Evolutionary conservation across 2,888 invertebrate genomes (phyloP).

Genomic region (Crocallis elinguaria): DNA sequence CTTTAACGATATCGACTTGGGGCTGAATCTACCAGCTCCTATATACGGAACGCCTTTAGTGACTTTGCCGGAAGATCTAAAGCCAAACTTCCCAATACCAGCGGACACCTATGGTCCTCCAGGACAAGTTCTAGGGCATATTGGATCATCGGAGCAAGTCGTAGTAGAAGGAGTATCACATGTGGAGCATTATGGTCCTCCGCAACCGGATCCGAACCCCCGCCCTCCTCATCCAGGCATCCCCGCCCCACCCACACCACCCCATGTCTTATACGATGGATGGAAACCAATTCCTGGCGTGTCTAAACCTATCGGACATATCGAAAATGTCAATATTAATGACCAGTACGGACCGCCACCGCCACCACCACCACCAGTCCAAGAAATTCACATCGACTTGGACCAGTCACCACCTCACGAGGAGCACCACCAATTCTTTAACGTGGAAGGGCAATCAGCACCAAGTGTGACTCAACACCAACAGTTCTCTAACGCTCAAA

Average conservation of each 20-base stretch:
- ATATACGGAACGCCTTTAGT: conserved; percentile 73
- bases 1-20: conserved; percentile 53
- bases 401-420: conserved; percentile 55
- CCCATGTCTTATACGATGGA: conserved; percentile 91
- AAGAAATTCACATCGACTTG: conserved; percentile 59
- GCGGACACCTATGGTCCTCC: conserved; percentile 79
- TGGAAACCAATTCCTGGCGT: conserved; percentile 93
- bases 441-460: conserved; percentile 22
- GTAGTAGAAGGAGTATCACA: conserved; percentile 65
- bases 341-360: conserved; percentile 72
- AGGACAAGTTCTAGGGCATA: conserved; percentile 66
- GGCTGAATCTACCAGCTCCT: conserved; percentile 69
- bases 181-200: conserved; percentile 83
- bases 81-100: conserved; percentile 75
- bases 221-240: conserved; percentile 88
- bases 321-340: conserved; percentile 45
- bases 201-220: conserved; percentile 84
- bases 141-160: conserved; percentile 70
- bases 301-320: conserved; percentile 69
- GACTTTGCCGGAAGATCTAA: conserved; percentile 62
- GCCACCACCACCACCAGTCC: conserved; percentile 62
- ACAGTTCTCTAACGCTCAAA: conserved; percentile 61
- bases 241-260: conserved; percentile 90
- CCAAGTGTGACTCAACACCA: conserved; percentile 44
- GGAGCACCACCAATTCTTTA: conserved; percentile 37